Evolutionary conservation across 2,113 vertebrate genomes (phyloP).

Genomic region (Campylorhamphus procurvoides): DNA sequence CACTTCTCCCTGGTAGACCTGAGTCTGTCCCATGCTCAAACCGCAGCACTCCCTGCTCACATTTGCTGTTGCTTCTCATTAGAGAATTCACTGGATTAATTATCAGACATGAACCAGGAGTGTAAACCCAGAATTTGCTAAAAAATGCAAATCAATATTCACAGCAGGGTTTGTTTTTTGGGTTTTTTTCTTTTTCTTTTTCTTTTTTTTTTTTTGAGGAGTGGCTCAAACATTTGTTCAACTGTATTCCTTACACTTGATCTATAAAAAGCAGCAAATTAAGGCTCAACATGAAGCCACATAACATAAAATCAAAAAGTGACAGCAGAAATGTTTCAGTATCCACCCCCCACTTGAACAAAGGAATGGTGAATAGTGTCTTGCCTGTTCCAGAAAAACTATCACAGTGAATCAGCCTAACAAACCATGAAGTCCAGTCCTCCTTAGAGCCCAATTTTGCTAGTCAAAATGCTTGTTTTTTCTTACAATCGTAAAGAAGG

Average conservation of each 20-base stretch:
- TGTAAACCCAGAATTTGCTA: neutral
- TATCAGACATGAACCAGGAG: neutral
- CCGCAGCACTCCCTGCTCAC: accelerated
- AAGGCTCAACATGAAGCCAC: neutral
- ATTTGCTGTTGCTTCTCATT: neutral
- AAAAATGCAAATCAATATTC: slow-evolving; percentile 30
- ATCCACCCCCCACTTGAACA: neutral
- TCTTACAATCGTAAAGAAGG: neutral
- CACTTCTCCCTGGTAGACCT: neutral
- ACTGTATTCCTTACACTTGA: slow-evolving; percentile 20
- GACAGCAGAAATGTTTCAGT: slow-evolving; percentile 19
- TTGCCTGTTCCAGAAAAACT: neutral
- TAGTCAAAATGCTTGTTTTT: neutral
- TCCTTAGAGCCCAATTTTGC: neutral
- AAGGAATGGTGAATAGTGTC: neutral
- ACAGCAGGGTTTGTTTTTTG: neutral
- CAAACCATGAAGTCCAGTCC: neutral
- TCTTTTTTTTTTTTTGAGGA: neutral
- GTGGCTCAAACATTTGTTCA: neutral
- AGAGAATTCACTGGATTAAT: neutral
- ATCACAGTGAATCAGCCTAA: neutral
- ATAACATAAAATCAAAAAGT: slow-evolving; percentile 14
- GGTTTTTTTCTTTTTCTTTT: neutral
- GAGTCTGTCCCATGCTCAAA: neutral
- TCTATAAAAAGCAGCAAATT: slow-evolving; percentile 37